Evolutionary conservation across 2,797 vertebrate species (phyloP).

Genomic region (Synaphobranchus kaupii): DNA sequence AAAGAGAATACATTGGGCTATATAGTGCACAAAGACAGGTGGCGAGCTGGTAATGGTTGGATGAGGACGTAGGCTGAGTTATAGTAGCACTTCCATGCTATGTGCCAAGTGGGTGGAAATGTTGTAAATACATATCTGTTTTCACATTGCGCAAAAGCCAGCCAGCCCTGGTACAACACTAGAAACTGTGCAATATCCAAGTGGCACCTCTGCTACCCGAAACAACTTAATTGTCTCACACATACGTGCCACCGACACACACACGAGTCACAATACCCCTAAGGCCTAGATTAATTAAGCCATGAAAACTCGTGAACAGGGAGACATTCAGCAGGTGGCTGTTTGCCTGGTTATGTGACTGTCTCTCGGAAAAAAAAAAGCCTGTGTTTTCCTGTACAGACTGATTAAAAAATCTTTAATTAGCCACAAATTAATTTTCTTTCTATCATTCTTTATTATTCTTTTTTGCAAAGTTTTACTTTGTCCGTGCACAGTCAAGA

Average conservation of each 20-base stretch:
- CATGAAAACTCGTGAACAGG: constrained; percentile 74
- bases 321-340: constrained; percentile 75
- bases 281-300: constrained; percentile 82
- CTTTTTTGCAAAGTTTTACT: constrained; percentile 62
- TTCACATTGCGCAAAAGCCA: constrained; percentile 51
- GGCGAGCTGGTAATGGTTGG: background rate
- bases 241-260: constrained; percentile 65
- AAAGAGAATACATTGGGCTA: background rate
- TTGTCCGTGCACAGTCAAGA: constrained; percentile 58
- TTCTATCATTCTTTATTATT: constrained; percentile 49
- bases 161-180: constrained; percentile 44
- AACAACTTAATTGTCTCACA: constrained; percentile 80
- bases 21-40: background rate
- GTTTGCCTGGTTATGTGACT: constrained; percentile 74
- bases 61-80: background rate
- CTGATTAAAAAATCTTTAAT: constrained; percentile 76
- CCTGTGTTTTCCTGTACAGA: constrained; percentile 47
- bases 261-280: constrained; percentile 73
- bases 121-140: constrained; percentile 36
- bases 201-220: constrained; percentile 69
- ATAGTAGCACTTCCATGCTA: background rate
- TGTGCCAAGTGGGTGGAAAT: constrained; percentile 35
- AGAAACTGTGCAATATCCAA: constrained; percentile 63
- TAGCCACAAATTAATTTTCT: constrained; percentile 48
- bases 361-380: constrained; percentile 59